Base-by-base conservation (phyloP, 2,113 vertebrate genomes). In the Tamias sibiricus region DNA sequence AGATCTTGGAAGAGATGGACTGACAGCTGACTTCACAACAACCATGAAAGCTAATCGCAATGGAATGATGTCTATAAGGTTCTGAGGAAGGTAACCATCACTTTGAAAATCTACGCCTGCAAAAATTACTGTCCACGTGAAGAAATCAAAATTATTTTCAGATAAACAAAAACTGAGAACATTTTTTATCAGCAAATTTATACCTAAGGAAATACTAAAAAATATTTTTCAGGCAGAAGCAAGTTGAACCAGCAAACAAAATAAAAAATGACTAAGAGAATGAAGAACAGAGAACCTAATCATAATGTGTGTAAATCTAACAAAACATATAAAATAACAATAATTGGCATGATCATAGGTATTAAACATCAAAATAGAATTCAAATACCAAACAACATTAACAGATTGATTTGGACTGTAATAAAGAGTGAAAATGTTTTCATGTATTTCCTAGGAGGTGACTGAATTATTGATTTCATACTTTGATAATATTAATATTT, bases 111-210 rank as follows among this genome's bases (percentile, higher is more conserved):
- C 9, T 83, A 37, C 19, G 35, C 13, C 42, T 4, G 35, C 54
- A 13, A 71, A 64, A 94, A 37, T 52, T 44, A 69, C 14, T 52
- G 94, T 69, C 32, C 4, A 44, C 26, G 54, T 40, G 20, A 79
- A 92, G 42, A 37, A 84, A 94, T 71, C 54, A 83, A 89, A 72
- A 37, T 64, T 84, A 44, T 54, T 93, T 85, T 79, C 14, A 88
- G 49, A 35, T 14, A 87, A 86, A 44, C 16, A 77, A 82, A 91
- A 88, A 79, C n/a, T 68, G 28, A 69, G 59, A 66, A n/a, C 5
- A 54, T 66, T 84, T 84, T n/a, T 44, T 79, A 77, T 30, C 11
- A 77, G 71, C n/a, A 79, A 92, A 47, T 8, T 4, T 40, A 54
- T 68, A 30, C 11, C 68, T 30, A 91, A 75, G 40, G 47, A 91